Evolutionary conservation across 2,797 vertebrate species (phyloP).

Genomic region (Pampus argenteus): DNA sequence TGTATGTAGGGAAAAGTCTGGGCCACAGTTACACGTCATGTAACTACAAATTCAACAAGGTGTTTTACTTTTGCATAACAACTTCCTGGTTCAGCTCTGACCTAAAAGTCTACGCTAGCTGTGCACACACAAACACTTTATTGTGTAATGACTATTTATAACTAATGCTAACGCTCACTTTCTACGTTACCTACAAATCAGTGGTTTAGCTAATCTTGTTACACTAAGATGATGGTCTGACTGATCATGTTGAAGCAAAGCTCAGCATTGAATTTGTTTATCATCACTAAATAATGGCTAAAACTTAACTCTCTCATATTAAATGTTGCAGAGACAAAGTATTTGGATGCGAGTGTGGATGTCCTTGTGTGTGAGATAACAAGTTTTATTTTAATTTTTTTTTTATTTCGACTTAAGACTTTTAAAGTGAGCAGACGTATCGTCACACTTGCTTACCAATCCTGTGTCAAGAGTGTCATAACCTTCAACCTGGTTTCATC

Average conservation of each 20-base stretch:
- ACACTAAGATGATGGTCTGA: neutral
- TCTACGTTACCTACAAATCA: neutral
- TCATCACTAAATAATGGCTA: neutral
- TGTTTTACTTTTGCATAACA: neutral
- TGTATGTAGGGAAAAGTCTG: too few relatives aligned
- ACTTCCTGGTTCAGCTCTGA: neutral
- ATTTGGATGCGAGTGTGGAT: neutral
- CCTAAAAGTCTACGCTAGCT: neutral
- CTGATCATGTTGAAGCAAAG: neutral
- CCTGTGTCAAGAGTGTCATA: neutral
- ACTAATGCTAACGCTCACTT: neutral
- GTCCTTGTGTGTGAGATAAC: neutral
- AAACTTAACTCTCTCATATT: neutral
- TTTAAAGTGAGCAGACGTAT: constrained; percentile 36
- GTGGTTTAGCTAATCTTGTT: neutral
- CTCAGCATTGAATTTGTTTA: neutral
- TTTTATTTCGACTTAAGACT: constrained; percentile 10
- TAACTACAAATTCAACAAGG: neutral
- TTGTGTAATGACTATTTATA: neutral
- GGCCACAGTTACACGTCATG: too few relatives aligned
- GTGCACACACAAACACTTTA: neutral
- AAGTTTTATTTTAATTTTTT: too few relatives aligned
- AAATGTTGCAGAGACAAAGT: neutral
- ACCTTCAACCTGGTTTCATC: constrained; percentile 23
- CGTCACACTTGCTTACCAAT: constrained; percentile 1